Evolutionary conservation across 2,113 vertebrate genomes (phyloP), one percentile per base, ranked within the genome.

Genomic region (rat (Rattus norvegicus)): DNA sequence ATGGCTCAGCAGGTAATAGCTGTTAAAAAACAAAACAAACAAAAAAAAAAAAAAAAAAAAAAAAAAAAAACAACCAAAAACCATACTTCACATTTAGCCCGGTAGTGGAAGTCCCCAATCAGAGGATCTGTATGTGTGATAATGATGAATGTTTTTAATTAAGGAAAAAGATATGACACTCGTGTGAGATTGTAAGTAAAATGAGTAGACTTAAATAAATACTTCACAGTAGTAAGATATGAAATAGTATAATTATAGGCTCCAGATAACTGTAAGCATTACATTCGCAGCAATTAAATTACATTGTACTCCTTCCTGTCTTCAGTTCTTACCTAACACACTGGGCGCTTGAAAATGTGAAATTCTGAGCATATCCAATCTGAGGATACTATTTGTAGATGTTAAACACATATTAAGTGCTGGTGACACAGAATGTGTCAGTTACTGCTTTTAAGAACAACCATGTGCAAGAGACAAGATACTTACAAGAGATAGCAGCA

Each of bases 401-500:
- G 43, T 67, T 59, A 72, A 19, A 52, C 14, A 16, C 85, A n/a
- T 61, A 4, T 43, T 43, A 36, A 72, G 70, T 6, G 67, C 52
- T 30, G 49, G 72, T 59, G 43, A 95, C 86, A 73, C 75, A 88
- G 17, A 85, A 91, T 43, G 17, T 67, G 6, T 69, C 26, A 52
- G 75, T 30, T 24, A 36, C 0, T 33, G 54, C 54, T 56, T 56
- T 56, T 90, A 75, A 49, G 56, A 16, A 56, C 95, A 93, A 47
- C 2, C 43, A 65, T 97, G 65, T 96, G 97, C 0, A 88, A 95
- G 69, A 90, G 67, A 90, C 28, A 92, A 72, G 94, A 98, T 99
- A 99, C 99, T 99, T 98, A 99, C 99, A 99, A 99, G 93, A 99
- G 98, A 96, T 99, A 99, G 98, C 99, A 99, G 99, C 99, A 99